phyloP scores from a whole-genome alignment of 2,113 vertebrate species.

The Odontesthes bonariensis region DNA sequence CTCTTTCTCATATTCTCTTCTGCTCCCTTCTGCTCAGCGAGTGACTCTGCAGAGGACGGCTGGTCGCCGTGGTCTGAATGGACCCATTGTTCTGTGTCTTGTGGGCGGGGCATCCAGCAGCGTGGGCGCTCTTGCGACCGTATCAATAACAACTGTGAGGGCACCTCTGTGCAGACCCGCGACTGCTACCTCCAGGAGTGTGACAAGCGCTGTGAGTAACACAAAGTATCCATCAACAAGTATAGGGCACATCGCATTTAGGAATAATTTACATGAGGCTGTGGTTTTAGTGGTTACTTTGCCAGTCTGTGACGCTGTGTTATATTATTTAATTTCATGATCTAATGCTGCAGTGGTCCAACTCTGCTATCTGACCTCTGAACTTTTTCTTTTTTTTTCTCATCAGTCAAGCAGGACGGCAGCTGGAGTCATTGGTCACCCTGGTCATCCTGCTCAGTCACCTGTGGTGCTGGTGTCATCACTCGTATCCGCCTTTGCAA shows the following conservation, averaged over 20 bases:
- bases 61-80: constrained; percentile 99
- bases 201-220: constrained; percentile 95
- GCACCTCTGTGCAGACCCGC: constrained; percentile 98
- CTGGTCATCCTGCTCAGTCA: constrained; percentile 98
- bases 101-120: constrained; percentile 97
- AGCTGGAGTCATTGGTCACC: constrained; percentile 99
- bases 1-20: constrained; percentile 58
- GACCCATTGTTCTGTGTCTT: constrained; percentile 97
- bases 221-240: background rate
- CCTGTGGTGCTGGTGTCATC: constrained; percentile 92
- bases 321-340: background rate
- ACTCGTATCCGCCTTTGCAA: constrained; percentile 99
- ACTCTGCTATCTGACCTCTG: constrained; percentile 28
- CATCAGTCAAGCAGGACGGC: constrained; percentile 95
- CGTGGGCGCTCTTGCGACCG: constrained; percentile 98
- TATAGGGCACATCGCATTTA: background rate
- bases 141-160: constrained; percentile 97
- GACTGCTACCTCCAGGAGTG: constrained; percentile 98
- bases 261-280: background rate
- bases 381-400: constrained; percentile 23
- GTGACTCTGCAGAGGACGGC: constrained; percentile 94
- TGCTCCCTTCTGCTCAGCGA: constrained; percentile 83
- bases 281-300: background rate
- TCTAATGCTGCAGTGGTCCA: background rate
- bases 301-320: background rate